phyloP scores from a whole-genome alignment of 2,888 invertebrate genomes.

The Polymixis lichenea region DNA sequence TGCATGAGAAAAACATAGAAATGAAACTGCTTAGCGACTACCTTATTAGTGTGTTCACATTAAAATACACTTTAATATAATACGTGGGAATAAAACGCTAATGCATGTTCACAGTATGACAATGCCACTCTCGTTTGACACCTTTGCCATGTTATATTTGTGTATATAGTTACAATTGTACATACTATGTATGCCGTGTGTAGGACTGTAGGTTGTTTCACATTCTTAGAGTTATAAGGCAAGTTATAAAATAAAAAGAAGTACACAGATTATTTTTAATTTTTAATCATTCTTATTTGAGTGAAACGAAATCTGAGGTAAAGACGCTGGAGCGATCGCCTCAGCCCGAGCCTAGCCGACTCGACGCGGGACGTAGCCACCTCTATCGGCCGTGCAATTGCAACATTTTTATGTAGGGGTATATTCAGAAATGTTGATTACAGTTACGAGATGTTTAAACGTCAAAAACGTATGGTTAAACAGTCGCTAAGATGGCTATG shows the following conservation, averaged over 20 bases:
- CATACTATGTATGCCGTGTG: slow-evolving; percentile 89
- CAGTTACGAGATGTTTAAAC: no score
- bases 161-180: slow-evolving; percentile 88
- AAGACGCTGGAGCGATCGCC: slow-evolving; percentile 13
- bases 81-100: slow-evolving; percentile 61
- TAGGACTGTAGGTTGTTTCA: slow-evolving; percentile 87
- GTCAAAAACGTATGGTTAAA: no score
- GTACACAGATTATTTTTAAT: slow-evolving; percentile 77
- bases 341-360: background rate
- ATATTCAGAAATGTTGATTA: no score
- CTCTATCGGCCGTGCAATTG: slow-evolving; percentile 67
- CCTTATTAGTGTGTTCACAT: slow-evolving; percentile 24
- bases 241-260: slow-evolving; percentile 78
- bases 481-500: slow-evolving; percentile 67
- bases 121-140: slow-evolving; percentile 73
- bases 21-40: slow-evolving; percentile 27
- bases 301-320: slow-evolving; percentile 48
- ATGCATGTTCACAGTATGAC: slow-evolving; percentile 73
- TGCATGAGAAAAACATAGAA: slow-evolving; percentile 66
- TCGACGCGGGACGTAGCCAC: slow-evolving; percentile 1
- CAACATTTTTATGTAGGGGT: slow-evolving; percentile 59
- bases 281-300: slow-evolving; percentile 56
- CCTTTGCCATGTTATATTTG: slow-evolving; percentile 82
- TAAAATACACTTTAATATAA: slow-evolving; percentile 43
- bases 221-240: slow-evolving; percentile 83